Base-by-base conservation (phyloP, 2,797 vertebrate species). In the Coregonus sp. region DNA sequence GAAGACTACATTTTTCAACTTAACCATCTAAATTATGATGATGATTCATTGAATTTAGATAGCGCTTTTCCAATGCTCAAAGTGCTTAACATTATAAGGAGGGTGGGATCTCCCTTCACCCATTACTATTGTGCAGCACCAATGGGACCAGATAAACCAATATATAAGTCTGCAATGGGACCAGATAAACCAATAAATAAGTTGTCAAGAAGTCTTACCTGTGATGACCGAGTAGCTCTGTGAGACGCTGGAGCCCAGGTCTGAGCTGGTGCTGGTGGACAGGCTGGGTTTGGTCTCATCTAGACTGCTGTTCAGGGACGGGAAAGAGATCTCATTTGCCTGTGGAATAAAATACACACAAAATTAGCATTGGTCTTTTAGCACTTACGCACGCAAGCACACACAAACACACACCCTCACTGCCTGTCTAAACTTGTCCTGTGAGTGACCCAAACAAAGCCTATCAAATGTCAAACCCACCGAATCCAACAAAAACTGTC, bases 231-330 rank as follows among this genome's bases (percentile, higher is more conserved):
- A 98, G 94, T 99, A 99, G 92, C 96, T 97, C 95, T 99, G 98
- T 93, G 98, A 98, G 89, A 99, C 97, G 79, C 97, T 99, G 94
- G 95, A 97, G 89, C 96, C 96, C 93, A 98, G 95, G 92, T 99
- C 98, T 25, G 97, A 96, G 94, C 97, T 98, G 94, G 96, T 95
- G 89, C 97, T 97, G 90, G 94, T 95, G 92, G 98, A 97, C 91
- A 99, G 95, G 95, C 97, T 98, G 78, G 98, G 98, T 94, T 99
- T 99, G 92, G 98, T 98, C 93, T 99, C 98, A 93, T 99, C 98
- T 91, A 98, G 95, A 92, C 98, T 97, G 78, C 95, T 86, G 92
- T 96, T 98, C 95, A 99, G 95, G 91, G 97, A 95, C 75, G 98
- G 97, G 93, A 98, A 97, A 75, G 98, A 96, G 93, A 99, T 99